Evolutionary conservation across 2,888 invertebrate genomes (phyloP).

Genomic region (Plusia festucae): DNA sequence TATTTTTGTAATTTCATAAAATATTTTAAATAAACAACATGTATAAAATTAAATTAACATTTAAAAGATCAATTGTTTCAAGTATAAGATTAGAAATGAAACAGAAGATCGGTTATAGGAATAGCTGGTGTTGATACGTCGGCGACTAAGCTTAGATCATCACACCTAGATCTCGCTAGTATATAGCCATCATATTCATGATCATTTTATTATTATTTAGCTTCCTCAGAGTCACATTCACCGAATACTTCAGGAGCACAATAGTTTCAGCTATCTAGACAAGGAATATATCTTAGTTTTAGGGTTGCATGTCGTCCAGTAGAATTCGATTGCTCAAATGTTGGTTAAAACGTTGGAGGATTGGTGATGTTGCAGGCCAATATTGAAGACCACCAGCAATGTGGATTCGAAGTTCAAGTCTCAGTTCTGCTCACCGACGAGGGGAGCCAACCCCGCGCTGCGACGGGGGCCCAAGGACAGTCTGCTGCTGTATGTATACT

Average conservation of each 20-base stretch:
- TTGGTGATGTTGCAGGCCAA: conserved; percentile 75
- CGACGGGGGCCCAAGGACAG: conserved; percentile 94
- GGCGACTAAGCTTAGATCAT: conserved; percentile 35
- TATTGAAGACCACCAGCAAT: conserved; percentile 78
- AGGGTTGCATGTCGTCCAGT: conserved; percentile 43
- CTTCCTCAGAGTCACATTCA: conserved; percentile 53
- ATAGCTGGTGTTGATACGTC: conserved; percentile 19
- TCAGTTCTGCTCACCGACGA: conserved; percentile 86
- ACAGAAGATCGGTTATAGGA: conserved; percentile 12
- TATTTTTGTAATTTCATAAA: background rate
- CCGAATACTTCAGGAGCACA: conserved; percentile 47
- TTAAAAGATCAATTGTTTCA: conserved; percentile 1
- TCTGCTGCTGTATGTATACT: conserved; percentile 92
- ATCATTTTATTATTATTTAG: conserved; percentile 62
- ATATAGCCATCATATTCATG: conserved; percentile 47
- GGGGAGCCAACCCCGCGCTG: conserved; percentile 92
- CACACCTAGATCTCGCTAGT: conserved; percentile 42
- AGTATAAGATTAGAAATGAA: conserved; percentile 13
- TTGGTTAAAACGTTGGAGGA: conserved; percentile 25
- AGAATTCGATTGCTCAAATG: conserved; percentile 15
- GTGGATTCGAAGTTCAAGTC: conserved; percentile 90
- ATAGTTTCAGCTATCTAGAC: conserved; percentile 38
- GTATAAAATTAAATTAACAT: background rate
- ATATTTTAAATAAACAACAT: background rate
- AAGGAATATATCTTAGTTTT: conserved; percentile 21